Evolutionary conservation across 2,113 vertebrate genomes (phyloP).

Genomic region (Corvus cornix): DNA sequence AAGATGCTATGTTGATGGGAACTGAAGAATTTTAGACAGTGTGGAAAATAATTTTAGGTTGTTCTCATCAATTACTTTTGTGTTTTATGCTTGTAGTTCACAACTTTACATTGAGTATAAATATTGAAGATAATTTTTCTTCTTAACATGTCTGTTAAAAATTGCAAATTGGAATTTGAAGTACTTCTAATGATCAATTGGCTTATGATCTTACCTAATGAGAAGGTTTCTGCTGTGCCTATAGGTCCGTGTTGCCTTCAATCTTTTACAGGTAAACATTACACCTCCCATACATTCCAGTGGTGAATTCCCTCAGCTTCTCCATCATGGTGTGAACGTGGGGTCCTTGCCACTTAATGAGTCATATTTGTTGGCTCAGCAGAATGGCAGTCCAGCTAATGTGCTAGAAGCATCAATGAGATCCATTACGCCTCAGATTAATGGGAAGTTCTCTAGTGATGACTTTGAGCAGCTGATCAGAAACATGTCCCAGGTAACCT

Average conservation of each 20-base stretch:
- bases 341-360: conserved; percentile 77
- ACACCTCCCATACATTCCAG: conserved; percentile 39
- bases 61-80: not conserved
- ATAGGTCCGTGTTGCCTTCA: not conserved
- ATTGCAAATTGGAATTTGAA: not conserved
- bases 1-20: not conserved
- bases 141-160: not conserved
- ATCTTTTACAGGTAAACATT: conserved; percentile 66
- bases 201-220: not conserved
- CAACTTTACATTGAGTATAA: not conserved
- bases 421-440: conserved; percentile 65
- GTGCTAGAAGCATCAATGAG: conserved; percentile 60
- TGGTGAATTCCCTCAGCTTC: conserved; percentile 62
- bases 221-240: not conserved
- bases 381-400: conserved; percentile 77
- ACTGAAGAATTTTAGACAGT: not conserved
- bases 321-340: conserved; percentile 31
- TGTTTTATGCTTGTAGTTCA: not conserved
- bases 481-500: conserved; percentile 89
- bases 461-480: conserved; percentile 86
- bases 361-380: conserved; percentile 77
- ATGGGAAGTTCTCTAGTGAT: conserved; percentile 76
- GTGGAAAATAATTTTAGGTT: not conserved
- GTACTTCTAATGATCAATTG: not conserved
- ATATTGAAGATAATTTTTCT: not conserved